These are phyloP conservation scores for Aphis craccivora DNA, from an alignment of 1,140 invertebrate species.

Conservation along the genomic window DNA sequence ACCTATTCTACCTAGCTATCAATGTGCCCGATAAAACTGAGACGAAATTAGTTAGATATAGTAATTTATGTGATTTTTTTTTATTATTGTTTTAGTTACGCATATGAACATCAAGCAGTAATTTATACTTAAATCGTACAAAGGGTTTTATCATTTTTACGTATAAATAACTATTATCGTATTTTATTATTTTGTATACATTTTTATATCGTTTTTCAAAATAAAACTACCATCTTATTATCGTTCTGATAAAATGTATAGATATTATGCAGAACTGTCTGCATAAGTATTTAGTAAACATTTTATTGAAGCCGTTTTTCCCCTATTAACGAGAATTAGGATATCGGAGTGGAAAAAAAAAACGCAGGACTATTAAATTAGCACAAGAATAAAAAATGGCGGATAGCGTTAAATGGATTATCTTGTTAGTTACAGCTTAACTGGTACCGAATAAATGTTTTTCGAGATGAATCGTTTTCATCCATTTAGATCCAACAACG, in stretches of 20 bases:
- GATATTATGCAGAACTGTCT: not conserved
- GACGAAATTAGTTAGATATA: no score
- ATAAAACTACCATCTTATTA: not conserved
- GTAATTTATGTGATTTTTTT: no score
- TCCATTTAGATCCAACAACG: not conserved
- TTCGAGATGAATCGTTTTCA: constrained; percentile 37
- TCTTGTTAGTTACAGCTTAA: constrained; percentile 39
- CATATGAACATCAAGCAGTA: no score
- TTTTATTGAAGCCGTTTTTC: not conserved
- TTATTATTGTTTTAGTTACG: no score
- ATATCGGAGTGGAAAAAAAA: constrained; percentile 6
- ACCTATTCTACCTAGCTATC: no score
- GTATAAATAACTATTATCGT: not conserved
- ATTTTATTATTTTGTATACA: not conserved
- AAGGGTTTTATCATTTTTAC: not conserved
- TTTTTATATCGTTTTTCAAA: not conserved
- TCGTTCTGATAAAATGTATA: not conserved
- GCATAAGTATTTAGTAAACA: not conserved
- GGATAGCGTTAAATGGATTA: constrained; percentile 29
- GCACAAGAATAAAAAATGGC: not conserved
- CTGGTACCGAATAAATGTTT: constrained; percentile 29
- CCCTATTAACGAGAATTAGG: constrained; percentile 14
- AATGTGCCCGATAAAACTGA: no score
- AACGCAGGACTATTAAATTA: constrained; percentile 6
- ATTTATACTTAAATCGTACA: no score